Evolutionary conservation across 2,797 vertebrate genomes (phyloP).

Genomic region (Eospalax fontanierii): DNA sequence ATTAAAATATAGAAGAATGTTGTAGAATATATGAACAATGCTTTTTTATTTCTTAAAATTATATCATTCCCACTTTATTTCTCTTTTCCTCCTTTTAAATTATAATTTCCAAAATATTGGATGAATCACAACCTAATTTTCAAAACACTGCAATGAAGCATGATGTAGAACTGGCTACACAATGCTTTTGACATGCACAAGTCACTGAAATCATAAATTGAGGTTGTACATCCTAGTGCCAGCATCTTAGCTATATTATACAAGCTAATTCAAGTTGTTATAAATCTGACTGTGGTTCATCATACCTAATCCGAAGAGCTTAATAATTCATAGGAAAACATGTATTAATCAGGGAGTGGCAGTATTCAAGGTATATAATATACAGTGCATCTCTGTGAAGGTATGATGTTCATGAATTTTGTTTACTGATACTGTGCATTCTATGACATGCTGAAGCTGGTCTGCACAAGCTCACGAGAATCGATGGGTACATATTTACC

Average conservation of each 20-base stretch:
- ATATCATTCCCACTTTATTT: too few relatives aligned
- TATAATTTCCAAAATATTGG: too few relatives aligned
- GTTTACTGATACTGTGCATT: not conserved
- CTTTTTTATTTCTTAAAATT: too few relatives aligned
- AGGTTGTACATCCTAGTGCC: not conserved
- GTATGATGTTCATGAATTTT: not conserved
- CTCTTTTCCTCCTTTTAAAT: too few relatives aligned
- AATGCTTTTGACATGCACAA: not conserved
- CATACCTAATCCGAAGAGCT: not conserved
- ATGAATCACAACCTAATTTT: not conserved
- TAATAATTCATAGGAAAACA: constrained; percentile 1
- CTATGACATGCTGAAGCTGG: not conserved
- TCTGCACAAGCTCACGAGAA: not conserved
- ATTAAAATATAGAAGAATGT: too few relatives aligned
- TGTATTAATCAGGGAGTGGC: not conserved
- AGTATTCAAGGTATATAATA: not conserved
- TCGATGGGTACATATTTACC: not conserved
- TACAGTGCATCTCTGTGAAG: not conserved
- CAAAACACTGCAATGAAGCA: not conserved
- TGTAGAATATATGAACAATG: too few relatives aligned
- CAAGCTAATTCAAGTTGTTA: not conserved
- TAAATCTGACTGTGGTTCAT: not conserved
- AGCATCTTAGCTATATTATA: not conserved
- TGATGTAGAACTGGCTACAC: not conserved
- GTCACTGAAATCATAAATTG: not conserved